Conservation (phyloP, 2,888 invertebrate species). For the Ceraclea dissimilis region DNA sequence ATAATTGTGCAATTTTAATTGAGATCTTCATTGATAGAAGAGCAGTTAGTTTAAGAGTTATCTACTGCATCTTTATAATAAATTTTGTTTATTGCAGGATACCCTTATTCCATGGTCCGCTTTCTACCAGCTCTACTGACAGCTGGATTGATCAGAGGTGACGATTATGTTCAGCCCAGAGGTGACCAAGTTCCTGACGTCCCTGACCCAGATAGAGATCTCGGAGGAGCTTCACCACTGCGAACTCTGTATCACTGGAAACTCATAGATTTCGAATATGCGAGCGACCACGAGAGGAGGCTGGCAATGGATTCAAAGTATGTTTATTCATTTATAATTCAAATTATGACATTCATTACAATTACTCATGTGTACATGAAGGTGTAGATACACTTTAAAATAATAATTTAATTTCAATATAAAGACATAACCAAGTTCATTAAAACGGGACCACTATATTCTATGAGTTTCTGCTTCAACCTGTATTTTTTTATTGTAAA, state of each 20-base stretch:
- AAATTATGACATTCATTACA: not conserved
- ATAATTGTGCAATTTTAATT: too few species aligned
- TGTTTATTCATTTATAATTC: conserved; percentile 15
- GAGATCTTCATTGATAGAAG: too few species aligned
- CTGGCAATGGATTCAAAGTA: conserved; percentile 53
- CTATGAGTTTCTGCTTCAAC: too few species aligned
- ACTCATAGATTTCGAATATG: conserved; percentile 64
- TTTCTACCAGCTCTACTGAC: conserved; percentile 36
- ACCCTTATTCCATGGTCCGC: conserved; percentile 31
- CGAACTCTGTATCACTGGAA: conserved; percentile 66
- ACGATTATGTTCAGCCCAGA: not conserved
- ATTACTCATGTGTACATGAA: too few species aligned
- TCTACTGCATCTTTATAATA: too few species aligned
- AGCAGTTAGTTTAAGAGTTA: too few species aligned
- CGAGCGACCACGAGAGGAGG: conserved; percentile 48
- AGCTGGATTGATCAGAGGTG: conserved; percentile 12
- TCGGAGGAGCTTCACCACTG: conserved; percentile 50
- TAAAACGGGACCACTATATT: too few species aligned
- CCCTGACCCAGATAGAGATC: conserved; percentile 34
- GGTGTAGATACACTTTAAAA: not conserved
- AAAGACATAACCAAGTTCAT: not conserved
- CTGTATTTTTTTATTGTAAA: too few species aligned
- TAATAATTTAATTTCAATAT: not conserved
- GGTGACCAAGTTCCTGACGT: conserved; percentile 15
- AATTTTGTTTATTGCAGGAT: not conserved